A percentile compares a stretch with the other conserved stretches of the same genome.
Evolutionary conservation across 35 echinoderm and acorn worm genomes (phyloP).

Genomic region (Ptychodera flava): DNA sequence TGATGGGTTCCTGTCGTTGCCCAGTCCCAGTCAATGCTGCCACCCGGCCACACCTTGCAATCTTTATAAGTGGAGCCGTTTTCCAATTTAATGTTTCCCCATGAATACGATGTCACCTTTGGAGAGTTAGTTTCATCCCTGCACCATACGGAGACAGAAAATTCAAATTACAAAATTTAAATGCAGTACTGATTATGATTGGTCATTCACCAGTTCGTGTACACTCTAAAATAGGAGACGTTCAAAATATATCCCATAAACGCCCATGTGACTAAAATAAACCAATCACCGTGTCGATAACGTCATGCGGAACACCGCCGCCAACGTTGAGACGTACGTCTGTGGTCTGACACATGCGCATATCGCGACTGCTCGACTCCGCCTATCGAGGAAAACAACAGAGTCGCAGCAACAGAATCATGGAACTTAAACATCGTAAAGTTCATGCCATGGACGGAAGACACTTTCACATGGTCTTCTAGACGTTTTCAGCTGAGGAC

Average conservation of each 20-base stretch:
- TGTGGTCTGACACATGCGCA: no score
- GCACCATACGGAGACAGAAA: background rate
- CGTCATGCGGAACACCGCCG: no score
- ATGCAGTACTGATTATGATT: background rate
- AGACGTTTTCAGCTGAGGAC: no score
- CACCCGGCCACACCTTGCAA: background rate
- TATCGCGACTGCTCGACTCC: no score
- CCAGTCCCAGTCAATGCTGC: background rate
- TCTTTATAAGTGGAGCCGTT: background rate
- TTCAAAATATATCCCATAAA: background rate
- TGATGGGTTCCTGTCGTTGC: background rate
- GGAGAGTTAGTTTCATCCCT: background rate
- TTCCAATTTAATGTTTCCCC: background rate
- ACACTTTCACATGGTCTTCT: no score
- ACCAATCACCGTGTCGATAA: background rate
- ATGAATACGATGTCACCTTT: background rate
- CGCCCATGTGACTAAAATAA: background rate
- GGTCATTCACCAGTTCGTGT: background rate
- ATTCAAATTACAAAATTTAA: background rate
- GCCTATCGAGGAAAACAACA: no score
- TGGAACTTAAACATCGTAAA: no score
- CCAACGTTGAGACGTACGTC: no score
- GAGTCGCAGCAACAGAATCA: no score
- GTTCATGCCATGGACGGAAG: no score
- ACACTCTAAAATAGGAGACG: background rate